Percentiles rank a stretch among this genome's conserved stretches.
Conservation (phyloP, 2,113 vertebrate genomes). For the Capricornis sumatraensis region DNA sequence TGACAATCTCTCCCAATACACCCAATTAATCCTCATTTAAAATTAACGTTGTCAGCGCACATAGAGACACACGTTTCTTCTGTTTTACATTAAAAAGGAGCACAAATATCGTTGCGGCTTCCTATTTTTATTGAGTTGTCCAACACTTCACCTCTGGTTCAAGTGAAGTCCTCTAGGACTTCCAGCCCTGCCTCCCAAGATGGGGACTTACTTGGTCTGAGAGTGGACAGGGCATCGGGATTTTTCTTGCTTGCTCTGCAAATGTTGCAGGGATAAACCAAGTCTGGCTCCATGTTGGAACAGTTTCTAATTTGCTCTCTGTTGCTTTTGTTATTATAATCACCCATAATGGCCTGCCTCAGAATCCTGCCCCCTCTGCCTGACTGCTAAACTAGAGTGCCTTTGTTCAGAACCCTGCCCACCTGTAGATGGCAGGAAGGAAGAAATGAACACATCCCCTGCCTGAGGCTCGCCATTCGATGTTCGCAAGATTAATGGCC, state of each 20-base stretch:
- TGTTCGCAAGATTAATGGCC: not conserved
- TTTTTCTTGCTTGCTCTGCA: not conserved
- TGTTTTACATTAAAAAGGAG: not conserved
- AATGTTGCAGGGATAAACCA: not conserved
- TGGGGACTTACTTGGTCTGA: accelerated
- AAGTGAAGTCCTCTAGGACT: accelerated
- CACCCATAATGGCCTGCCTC: not conserved
- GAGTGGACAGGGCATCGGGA: accelerated
- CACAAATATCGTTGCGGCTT: not conserved
- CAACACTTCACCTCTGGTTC: not conserved
- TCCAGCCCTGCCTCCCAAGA: not conserved
- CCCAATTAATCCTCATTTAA: not conserved
- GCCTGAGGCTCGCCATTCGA: not conserved
- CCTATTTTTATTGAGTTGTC: not conserved
- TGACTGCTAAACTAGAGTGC: not conserved
- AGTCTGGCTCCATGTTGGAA: not conserved
- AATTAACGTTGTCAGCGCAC: not conserved
- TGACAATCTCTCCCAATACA: not conserved
- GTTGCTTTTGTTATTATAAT: not conserved
- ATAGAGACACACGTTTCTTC: not conserved
- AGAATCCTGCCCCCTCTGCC: not conserved
- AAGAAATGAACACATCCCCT: not conserved
- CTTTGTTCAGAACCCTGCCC: not conserved
- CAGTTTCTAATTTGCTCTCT: not conserved
- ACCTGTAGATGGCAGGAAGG: not conserved